Evolutionary conservation across 2,113 vertebrate genomes (phyloP), one percentile per base, ranked within the genome.

Genomic region (Engystomops pustulosus): DNA sequence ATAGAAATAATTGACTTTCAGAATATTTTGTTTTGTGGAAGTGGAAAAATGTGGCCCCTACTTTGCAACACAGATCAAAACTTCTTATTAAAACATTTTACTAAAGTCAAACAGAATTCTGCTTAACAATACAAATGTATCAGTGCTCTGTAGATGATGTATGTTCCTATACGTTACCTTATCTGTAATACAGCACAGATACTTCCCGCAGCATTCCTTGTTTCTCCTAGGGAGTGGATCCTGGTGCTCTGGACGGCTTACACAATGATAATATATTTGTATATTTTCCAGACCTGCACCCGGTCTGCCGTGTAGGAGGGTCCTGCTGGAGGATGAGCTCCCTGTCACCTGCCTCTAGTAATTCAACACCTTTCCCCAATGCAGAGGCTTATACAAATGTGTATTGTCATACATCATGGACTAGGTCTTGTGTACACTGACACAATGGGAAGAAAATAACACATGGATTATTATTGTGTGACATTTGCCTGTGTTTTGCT

Each of bases 241-340:
- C 8, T 41, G 38, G 38, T n/a, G 44, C 27, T 41, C 25, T 20
- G 51, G 75, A 58, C 60, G 53, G 51, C 3, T 60, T 25, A 27
- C 12, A 38, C 32, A 23, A 14, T 3, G 3, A 30, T 44, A 55
- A 58, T 12, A 58, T n/a, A 58, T 78, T 11, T 55, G 30, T 80
- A 20, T 68, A 65, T 47, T 68, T 68, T 53, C 18, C 77, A 27
- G n/a, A n/a, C n/a, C n/a, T n/a, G n/a, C n/a, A n/a, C n/a, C n/a
- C n/a, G n/a, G n/a, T n/a, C n/a, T n/a, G 79, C 65, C 79, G 27
- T 4, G n/a, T 71, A 68, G 79, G 79, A 81, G 79, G 70, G 79
- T 70, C 79, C 45, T 69, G 45, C 20, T 32, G 34, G 74, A n/a
- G 38, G 49, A 58, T 25, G 60, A 10, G n/a, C n/a, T n/a, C n/a